phyloP scores from a whole-genome alignment of 2,797 vertebrate species.

The Oceanodroma leucorhoa region DNA sequence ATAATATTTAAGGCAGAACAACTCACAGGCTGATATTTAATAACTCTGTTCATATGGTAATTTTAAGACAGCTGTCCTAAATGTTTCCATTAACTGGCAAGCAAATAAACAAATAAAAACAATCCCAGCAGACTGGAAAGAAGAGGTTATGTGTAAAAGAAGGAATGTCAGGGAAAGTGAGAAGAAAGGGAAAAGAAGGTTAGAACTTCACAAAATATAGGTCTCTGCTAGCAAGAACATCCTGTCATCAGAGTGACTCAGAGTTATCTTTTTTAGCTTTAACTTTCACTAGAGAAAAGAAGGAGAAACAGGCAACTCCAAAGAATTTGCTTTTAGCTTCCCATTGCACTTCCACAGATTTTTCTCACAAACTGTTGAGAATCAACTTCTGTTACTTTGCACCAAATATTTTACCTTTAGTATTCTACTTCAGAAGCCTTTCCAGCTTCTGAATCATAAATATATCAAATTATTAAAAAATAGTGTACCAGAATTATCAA shows the following conservation, averaged over 20 bases:
- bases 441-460: neutral
- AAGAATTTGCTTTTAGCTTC: neutral
- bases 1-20: neutral
- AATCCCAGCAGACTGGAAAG: neutral
- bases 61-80: neutral
- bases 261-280: neutral
- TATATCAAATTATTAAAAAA: neutral
- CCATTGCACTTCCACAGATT: neutral
- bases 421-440: neutral
- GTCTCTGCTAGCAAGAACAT: neutral
- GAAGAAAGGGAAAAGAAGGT: neutral
- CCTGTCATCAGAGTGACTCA: neutral
- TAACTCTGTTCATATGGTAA: neutral
- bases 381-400: neutral
- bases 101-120: neutral
- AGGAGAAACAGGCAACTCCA: neutral
- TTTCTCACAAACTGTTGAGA: neutral
- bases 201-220: neutral
- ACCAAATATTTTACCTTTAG: neutral
- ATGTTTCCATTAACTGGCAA: neutral
- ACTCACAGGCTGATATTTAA: neutral
- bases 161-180: neutral
- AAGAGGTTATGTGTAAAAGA: neutral
- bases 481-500: neutral
- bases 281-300: neutral